Percentiles rank a stretch among this genome's conserved stretches.
Conservation (phyloP, 2,888 invertebrate genomes). For the Conomelus anceps region DNA sequence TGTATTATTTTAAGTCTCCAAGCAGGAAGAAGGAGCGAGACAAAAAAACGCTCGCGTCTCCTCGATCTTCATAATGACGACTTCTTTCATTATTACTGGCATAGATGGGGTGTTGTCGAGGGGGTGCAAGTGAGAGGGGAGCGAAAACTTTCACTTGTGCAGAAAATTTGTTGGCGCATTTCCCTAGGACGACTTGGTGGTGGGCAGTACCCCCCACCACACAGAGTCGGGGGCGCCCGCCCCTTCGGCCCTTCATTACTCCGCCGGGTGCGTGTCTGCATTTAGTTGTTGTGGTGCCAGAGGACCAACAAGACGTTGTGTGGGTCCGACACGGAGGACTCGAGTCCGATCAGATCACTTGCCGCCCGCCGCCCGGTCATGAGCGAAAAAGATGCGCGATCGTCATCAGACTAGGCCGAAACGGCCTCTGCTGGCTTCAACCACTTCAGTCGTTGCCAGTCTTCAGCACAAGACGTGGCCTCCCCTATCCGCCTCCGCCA, state of each 20-base stretch:
- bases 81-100: conserved; percentile 28
- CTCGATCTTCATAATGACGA: conserved; percentile 26
- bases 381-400: neutral
- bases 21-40: conserved; percentile 17
- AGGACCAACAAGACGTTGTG: conserved; percentile 32
- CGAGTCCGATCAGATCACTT: neutral
- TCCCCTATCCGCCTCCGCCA: neutral
- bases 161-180: conserved; percentile 28
- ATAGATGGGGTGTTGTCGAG: conserved; percentile 15
- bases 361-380: neutral
- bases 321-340: conserved; percentile 29
- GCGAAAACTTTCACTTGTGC: conserved; percentile 27
- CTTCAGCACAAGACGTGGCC: neutral
- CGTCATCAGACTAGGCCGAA: neutral
- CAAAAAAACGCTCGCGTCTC: conserved; percentile 8
- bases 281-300: conserved; percentile 26
- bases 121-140: conserved; percentile 3
- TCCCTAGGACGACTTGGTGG: conserved; percentile 15
- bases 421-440: neutral
- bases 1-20: conserved; percentile 15
- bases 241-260: conserved; percentile 7
- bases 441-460: neutral
- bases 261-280: conserved; percentile 16
- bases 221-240: neutral
- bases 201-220: neutral